Conservation (phyloP, 1,140 invertebrate genomes). For the Drosophila grimshawi region DNA sequence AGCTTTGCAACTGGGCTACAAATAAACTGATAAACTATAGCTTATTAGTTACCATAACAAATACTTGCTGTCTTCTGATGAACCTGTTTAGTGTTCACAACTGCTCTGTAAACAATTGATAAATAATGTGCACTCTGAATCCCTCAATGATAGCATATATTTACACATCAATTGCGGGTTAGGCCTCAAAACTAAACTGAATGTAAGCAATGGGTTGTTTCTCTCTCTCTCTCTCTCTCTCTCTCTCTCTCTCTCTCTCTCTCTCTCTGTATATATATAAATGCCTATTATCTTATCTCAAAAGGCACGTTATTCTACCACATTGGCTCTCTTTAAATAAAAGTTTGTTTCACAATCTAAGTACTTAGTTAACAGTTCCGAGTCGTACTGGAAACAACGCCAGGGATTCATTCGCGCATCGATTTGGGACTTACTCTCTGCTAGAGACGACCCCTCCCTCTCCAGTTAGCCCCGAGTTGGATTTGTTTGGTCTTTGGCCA, state of each 20-base stretch:
- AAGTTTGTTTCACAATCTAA: too few relatives aligned
- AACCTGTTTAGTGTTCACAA: not conserved
- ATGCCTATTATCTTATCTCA: constrained; percentile 4
- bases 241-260: not conserved
- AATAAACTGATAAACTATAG: not conserved
- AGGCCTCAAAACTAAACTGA: constrained; percentile 26
- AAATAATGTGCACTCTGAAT: not conserved
- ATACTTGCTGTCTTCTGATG: too few relatives aligned
- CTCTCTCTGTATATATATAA: not conserved
- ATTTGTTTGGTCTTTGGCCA: constrained; percentile 1
- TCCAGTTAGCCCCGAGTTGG: not conserved
- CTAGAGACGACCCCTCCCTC: too few relatives aligned
- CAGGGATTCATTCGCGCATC: constrained; percentile 22
- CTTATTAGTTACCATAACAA: too few relatives aligned
- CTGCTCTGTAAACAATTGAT: constrained; percentile 19
- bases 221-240: not conserved
- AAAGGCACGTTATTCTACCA: not conserved
- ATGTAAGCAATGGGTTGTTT: constrained; percentile 16
- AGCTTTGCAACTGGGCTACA: not conserved
- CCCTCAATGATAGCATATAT: constrained; percentile 20
- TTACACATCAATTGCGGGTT: constrained; percentile 26
- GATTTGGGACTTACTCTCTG: not conserved
- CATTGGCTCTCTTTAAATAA: too few relatives aligned
- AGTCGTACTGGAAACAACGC: constrained; percentile 14
- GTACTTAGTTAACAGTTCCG: not conserved